phyloP scores from a whole-genome alignment of 2,797 vertebrate species.

The Siniperca undulata region DNA sequence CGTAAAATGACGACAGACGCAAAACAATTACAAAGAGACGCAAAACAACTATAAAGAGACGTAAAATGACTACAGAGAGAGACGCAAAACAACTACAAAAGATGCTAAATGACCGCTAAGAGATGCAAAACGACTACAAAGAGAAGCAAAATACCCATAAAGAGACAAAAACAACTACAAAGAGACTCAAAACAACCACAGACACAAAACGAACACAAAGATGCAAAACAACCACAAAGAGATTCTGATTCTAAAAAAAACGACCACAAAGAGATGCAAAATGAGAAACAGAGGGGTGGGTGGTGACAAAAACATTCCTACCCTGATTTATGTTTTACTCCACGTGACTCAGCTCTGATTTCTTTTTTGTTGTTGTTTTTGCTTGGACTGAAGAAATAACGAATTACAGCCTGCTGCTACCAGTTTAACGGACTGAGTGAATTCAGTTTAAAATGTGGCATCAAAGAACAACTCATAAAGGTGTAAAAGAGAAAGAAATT shows the following conservation, averaged over 20 bases:
- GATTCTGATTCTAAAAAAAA: not conserved
- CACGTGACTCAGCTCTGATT: slow-evolving; percentile 26
- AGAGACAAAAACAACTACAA: too few species aligned
- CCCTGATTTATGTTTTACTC: slow-evolving; percentile 29
- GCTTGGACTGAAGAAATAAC: slow-evolving; percentile 22
- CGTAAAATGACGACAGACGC: not conserved
- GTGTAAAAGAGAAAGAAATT: not conserved
- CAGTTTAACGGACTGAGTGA: not conserved
- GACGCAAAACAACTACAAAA: not conserved
- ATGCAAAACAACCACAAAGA: too few species aligned
- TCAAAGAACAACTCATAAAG: slow-evolving; percentile 9
- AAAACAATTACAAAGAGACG: not conserved
- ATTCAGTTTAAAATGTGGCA: not conserved
- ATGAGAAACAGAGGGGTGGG: not conserved
- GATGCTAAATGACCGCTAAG: too few species aligned
- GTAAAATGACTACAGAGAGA: too few species aligned
- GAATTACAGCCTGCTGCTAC: slow-evolving; percentile 16
- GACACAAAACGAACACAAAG: not conserved
- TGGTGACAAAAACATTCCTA: not conserved
- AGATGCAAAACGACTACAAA: too few species aligned
- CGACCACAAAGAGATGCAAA: not conserved
- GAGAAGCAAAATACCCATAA: too few species aligned
- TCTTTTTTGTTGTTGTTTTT: slow-evolving; percentile 1
- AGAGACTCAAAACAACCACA: too few species aligned
- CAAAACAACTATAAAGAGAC: not conserved